A percentile compares a stretch with the other conserved stretches of the same genome.
These are phyloP conservation scores for Gouania willdenowi DNA, from an alignment of 2,797 vertebrate species.

Conservation along the genomic window DNA sequence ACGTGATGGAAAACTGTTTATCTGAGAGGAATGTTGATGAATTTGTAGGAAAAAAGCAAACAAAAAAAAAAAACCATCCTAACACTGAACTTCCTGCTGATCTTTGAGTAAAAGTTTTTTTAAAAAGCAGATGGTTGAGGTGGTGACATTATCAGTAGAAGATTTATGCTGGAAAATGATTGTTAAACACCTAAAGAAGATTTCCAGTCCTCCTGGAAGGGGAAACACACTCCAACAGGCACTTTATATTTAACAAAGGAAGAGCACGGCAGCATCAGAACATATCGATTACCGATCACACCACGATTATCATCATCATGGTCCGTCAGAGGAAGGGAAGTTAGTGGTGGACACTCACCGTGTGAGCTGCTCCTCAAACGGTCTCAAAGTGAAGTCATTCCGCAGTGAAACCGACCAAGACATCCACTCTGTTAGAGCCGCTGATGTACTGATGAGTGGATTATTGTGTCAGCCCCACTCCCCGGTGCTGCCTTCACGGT, in stretches of 20 bases:
- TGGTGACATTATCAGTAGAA: too few species aligned
- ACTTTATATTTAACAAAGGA: too few species aligned
- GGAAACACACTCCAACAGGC: too few species aligned
- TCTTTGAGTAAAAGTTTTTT: too few species aligned
- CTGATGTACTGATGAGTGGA: constrained; percentile 32
- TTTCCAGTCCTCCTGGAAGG: too few species aligned
- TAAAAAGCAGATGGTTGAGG: too few species aligned
- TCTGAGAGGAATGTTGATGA: background rate
- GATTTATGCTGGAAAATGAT: too few species aligned
- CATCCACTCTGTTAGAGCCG: constrained; percentile 26
- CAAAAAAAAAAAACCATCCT: background rate
- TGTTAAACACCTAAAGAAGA: too few species aligned
- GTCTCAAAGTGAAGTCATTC: constrained; percentile 59
- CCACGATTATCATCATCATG: background rate
- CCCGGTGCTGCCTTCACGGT: constrained; percentile 25
- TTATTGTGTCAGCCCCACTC: constrained; percentile 33
- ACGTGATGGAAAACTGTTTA: background rate
- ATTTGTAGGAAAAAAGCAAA: background rate
- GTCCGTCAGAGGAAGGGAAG: background rate
- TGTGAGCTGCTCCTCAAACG: constrained; percentile 39
- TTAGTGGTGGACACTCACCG: constrained; percentile 36
- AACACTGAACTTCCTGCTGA: too few species aligned
- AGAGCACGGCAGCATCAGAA: background rate
- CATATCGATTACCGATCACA: constrained; percentile 36
- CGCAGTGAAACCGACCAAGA: constrained; percentile 51